Evolutionary conservation across 2,888 invertebrate genomes (phyloP).

Genomic region (Xylota segnis): DNA sequence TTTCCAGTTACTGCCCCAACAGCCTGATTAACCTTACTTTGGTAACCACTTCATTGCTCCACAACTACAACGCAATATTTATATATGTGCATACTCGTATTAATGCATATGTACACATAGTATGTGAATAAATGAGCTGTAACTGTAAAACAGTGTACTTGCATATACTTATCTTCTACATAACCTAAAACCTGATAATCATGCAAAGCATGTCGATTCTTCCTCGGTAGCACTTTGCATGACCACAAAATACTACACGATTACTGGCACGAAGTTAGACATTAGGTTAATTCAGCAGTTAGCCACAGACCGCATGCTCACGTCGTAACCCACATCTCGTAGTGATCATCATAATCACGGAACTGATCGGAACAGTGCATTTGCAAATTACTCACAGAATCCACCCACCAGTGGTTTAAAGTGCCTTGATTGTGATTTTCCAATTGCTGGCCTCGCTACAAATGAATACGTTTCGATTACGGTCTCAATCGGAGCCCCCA

Average conservation of each 20-base stretch:
- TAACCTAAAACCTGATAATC: conserved; percentile 7
- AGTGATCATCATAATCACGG: conserved; percentile 60
- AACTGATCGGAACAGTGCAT: conserved; percentile 52
- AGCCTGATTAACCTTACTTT: no score
- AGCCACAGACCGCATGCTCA: conserved; percentile 26
- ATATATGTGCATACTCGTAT: no score
- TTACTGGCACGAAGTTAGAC: conserved; percentile 55
- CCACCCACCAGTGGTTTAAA: conserved; percentile 34
- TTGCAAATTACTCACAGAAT: conserved; percentile 61
- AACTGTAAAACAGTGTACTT: not conserved
- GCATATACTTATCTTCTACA: not conserved
- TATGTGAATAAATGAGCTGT: not conserved
- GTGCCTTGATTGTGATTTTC: conserved; percentile 27
- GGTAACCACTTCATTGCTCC: no score
- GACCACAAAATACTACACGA: conserved; percentile 30
- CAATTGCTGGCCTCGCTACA: conserved; percentile 41
- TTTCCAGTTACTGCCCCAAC: no score
- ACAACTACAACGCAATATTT: no score
- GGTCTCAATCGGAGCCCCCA: conserved; percentile 45
- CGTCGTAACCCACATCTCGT: conserved; percentile 31
- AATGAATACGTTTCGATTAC: conserved; percentile 67
- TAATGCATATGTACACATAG: no score
- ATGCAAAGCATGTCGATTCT: conserved; percentile 5
- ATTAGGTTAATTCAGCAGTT: conserved; percentile 46
- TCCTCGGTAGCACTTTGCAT: conserved; percentile 16